Evolutionary conservation across 2,797 vertebrate genomes (phyloP), one percentile per base, ranked within the genome.

Genomic region (Rhinichthys osculus): DNA sequence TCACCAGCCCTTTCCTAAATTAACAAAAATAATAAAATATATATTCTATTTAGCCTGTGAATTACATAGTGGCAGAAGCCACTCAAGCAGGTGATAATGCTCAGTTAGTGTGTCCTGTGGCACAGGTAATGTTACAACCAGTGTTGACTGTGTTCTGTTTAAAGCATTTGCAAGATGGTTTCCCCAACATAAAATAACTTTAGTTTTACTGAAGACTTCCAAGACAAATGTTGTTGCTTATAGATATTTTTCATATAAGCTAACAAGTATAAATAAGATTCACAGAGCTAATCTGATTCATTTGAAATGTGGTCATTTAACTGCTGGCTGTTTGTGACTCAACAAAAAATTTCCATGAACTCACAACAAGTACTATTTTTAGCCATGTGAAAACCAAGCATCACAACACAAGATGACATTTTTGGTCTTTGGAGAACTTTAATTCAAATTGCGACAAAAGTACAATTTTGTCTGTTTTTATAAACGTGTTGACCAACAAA

Each of bases 381-480:
- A 38, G 33, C 4, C 33, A 16, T 33, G 78, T 50, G 42, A 47
- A 19, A 13, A 42, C n/a, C 17, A 80, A 80, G 13, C 4, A 33
- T 35, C 47, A 81, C 19, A 70, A 23, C 3, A 80, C 27, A 33
- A 19, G 9, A 77, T 6, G 2, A 40, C 14, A 76, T 54, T 21
- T 66, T 64, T 67, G 82, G 64, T 69, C 62, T 78, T 84, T 57
- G 7, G 9, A 70, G 27, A 78, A 84, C 50, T 78, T 84, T 84
- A 35, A 84, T 84, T 84, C 17, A 76, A 70, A 76, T 11, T 67
- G 72, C 23, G 54, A 78, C 11, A 84, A 87, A 80, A 85, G 77
- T 83, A 88, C 81, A 89, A 81, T 87, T 87, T 89, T 85, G 66
- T 86, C 82, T 84, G 85, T 81, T 74, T 83, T 89, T 73, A 85